A percentile compares a stretch with the other conserved stretches of the same genome.
These are phyloP conservation scores for Perdix hodgsoniae DNA, from an alignment of 2,797 vertebrate genomes.

Conservation along the genomic window DNA sequence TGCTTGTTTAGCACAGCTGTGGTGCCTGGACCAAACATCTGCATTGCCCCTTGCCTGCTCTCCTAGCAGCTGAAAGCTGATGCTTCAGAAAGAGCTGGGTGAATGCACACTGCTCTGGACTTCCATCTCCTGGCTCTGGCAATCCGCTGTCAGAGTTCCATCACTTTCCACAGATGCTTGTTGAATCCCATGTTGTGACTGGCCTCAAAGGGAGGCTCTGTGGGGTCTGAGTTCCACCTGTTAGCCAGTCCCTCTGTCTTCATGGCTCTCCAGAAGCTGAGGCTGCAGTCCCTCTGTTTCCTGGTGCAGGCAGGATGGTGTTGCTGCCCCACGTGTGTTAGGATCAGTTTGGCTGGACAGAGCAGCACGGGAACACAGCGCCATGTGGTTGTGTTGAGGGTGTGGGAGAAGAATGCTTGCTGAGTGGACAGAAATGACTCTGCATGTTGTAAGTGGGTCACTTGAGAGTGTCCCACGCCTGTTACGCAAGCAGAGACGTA, in stretches of 20 bases:
- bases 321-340: background rate
- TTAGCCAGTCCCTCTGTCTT: background rate
- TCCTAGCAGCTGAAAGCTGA: background rate
- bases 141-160: background rate
- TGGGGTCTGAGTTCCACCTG: background rate
- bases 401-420: background rate
- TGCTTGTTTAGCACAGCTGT: background rate
- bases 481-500: background rate
- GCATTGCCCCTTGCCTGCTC: rapidly evolving
- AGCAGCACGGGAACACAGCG: rapidly evolving
- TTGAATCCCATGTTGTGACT: background rate
- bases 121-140: background rate
- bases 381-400: background rate
- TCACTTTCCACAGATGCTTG: rapidly evolving
- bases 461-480: background rate
- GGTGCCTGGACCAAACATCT: background rate
- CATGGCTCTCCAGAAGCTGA: background rate
- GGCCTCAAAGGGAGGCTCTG: background rate
- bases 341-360: background rate
- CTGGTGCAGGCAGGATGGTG: background rate
- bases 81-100: background rate
- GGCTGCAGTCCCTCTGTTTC: background rate
- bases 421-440: background rate
- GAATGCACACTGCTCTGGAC: background rate
- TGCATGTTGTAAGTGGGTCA: slow-evolving; percentile 8